Conservation (phyloP, 2,888 invertebrate genomes). For the Agrypnus murinus region DNA sequence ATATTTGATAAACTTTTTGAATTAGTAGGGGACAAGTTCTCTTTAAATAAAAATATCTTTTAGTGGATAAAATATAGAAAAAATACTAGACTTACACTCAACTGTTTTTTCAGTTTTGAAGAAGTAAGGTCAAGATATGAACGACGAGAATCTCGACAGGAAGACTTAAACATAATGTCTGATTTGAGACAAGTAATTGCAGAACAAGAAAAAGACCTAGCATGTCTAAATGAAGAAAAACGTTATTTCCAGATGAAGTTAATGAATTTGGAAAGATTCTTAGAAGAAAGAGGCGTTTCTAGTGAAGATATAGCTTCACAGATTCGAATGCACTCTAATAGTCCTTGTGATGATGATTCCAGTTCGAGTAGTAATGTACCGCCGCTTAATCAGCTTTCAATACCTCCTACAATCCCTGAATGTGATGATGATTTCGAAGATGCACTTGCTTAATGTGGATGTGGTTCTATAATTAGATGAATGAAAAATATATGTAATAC, state of each 20-base stretch:
- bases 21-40: no score
- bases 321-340: slow-evolving; percentile 13
- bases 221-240: slow-evolving; percentile 75
- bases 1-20: no score
- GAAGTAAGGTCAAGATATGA: slow-evolving; percentile 76
- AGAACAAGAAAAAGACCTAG: slow-evolving; percentile 75
- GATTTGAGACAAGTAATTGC: slow-evolving; percentile 75
- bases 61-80: background rate
- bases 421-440: slow-evolving; percentile 63
- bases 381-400: slow-evolving; percentile 55
- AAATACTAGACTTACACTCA: no score
- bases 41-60: no score
- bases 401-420: slow-evolving; percentile 69
- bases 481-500: no score
- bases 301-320: slow-evolving; percentile 29
- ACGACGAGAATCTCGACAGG: slow-evolving; percentile 74
- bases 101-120: slow-evolving; percentile 71
- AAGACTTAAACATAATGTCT: slow-evolving; percentile 74
- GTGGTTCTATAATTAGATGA: background rate
- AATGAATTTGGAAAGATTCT: slow-evolving; percentile 61
- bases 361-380: background rate
- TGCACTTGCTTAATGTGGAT: slow-evolving; percentile 28
- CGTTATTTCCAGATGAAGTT: slow-evolving; percentile 75
- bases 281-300: slow-evolving; percentile 19
- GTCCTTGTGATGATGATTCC: slow-evolving; percentile 25